Conservation (phyloP, 1,140 invertebrate genomes). For the Magallana ariakensis region DNA sequence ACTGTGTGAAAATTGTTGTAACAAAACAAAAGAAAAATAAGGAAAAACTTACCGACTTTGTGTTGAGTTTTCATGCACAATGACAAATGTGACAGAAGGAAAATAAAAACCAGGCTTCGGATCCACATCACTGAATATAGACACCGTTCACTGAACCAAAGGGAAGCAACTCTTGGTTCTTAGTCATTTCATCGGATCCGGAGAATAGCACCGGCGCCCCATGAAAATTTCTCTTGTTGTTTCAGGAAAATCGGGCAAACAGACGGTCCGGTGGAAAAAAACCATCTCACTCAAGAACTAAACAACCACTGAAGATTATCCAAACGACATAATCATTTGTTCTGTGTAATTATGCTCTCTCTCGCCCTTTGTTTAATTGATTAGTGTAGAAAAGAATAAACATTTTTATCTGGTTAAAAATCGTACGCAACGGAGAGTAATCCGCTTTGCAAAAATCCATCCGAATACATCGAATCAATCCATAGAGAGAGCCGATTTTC, state of each 20-base stretch:
- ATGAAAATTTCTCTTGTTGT: conserved; percentile 10
- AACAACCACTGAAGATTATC: not conserved
- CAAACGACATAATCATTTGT: not conserved
- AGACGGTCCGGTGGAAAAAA: not conserved
- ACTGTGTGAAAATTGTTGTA: too few relatives aligned
- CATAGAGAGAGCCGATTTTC: not conserved
- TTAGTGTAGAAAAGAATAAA: conserved; percentile 1
- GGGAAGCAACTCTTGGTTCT: not conserved
- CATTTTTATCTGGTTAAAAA: conserved; percentile 16
- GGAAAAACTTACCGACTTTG: not conserved
- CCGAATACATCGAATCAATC: conserved; percentile 20
- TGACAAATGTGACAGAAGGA: conserved; percentile 19
- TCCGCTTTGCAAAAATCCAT: conserved; percentile 11
- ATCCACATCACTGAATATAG: conserved; percentile 21
- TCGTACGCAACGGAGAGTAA: conserved; percentile 1
- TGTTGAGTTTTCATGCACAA: conserved; percentile 14
- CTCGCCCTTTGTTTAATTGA: not conserved
- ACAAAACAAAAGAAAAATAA: not conserved
- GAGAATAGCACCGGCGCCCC: not conserved
- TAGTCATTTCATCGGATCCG: not conserved
- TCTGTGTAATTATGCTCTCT: not conserved
- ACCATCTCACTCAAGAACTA: not conserved
- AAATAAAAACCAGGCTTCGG: not conserved
- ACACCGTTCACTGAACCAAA: not conserved
- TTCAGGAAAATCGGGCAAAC: conserved; percentile 18